Evolutionary conservation across 2,797 vertebrate genomes (phyloP).

Genomic region (Sorex maritimensis): DNA sequence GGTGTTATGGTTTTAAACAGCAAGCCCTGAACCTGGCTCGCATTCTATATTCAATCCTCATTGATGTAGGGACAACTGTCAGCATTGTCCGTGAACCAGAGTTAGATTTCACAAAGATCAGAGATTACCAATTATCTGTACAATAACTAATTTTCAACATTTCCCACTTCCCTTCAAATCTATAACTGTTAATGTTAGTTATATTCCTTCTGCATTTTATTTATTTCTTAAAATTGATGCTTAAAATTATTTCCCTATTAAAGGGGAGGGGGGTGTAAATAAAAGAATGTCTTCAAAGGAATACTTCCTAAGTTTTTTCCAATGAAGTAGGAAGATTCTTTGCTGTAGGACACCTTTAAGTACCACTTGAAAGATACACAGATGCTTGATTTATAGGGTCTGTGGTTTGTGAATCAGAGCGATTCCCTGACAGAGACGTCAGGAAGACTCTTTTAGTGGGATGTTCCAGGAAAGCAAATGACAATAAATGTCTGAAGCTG

Average conservation of each 20-base stretch:
- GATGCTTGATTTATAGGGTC: not conserved
- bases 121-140: constrained; percentile 37
- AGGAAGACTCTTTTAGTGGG: not conserved
- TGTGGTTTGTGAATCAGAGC: not conserved
- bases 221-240: constrained; percentile 53
- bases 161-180: not conserved
- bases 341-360: not conserved
- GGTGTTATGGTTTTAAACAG: not conserved
- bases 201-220: constrained; percentile 39
- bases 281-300: constrained; percentile 25
- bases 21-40: not conserved
- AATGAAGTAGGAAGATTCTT: not conserved
- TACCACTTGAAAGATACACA: not conserved
- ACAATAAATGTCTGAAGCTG: constrained; percentile 8
- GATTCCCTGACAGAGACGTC: constrained; percentile 30
- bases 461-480: constrained; percentile 15
- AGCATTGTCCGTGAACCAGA: not conserved
- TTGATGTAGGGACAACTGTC: not conserved
- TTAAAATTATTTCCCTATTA: constrained; percentile 59
- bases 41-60: constrained; percentile 22
- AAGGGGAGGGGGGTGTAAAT: not conserved
- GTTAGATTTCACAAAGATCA: constrained; percentile 4
- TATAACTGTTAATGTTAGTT: constrained; percentile 42
- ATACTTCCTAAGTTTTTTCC: constrained; percentile 9
- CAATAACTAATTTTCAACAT: constrained; percentile 40